phyloP scores from a whole-genome alignment of 2,797 vertebrate genomes.

The Hylomyscus alleni region DNA sequence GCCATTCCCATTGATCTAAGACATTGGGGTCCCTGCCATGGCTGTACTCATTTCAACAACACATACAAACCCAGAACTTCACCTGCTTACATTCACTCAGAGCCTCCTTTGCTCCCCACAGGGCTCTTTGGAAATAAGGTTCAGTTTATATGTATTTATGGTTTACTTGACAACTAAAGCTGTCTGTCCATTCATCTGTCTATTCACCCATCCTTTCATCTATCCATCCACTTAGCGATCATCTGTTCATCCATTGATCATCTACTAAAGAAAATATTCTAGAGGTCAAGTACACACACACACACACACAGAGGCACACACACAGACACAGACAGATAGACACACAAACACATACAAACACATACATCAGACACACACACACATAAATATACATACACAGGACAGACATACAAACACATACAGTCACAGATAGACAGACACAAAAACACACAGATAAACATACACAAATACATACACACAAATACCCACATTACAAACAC shows the following conservation, averaged over 20 bases:
- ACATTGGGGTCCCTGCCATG: neutral
- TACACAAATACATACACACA: no score
- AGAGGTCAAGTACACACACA: neutral
- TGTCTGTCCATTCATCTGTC: neutral
- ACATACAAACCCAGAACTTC: neutral
- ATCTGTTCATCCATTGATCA: neutral
- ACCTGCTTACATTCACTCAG: neutral
- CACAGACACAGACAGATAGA: no score
- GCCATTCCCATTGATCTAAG: neutral
- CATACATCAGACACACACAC: no score
- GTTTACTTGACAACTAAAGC: neutral
- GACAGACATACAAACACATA: no score
- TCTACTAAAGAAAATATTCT: slow-evolving; percentile 6
- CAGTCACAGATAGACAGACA: no score
- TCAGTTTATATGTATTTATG: neutral
- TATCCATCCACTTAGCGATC: no score
- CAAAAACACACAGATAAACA: no score
- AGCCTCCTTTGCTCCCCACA: no score
- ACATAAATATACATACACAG: no score
- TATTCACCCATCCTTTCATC: neutral
- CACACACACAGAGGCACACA: no score
- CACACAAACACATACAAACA: no score
- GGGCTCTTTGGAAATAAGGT: neutral
- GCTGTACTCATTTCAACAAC: neutral
- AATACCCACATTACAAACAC: no score